These are phyloP conservation scores for Diceros bicornis DNA, from an alignment of 2,797 vertebrate species.

Conservation along the genomic window DNA sequence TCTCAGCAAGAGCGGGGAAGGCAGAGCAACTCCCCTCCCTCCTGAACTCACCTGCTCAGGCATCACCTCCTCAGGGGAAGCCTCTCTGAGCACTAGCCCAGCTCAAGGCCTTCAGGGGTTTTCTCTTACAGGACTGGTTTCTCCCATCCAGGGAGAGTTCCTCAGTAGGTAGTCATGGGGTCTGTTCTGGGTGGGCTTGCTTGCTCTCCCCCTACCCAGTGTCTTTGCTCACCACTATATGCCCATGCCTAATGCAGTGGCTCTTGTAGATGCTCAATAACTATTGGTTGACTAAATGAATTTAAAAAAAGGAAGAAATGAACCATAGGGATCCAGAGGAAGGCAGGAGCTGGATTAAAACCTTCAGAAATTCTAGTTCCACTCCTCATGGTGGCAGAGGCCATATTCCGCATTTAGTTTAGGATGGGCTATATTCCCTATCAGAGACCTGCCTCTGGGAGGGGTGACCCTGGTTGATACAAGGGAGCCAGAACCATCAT, in stretches of 20 bases:
- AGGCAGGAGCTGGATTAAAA: background rate
- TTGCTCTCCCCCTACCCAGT: too few relatives aligned
- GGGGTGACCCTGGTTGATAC: background rate
- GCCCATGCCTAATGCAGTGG: background rate
- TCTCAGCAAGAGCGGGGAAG: background rate
- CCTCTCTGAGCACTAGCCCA: background rate
- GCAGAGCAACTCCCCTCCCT: background rate
- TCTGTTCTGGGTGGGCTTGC: background rate
- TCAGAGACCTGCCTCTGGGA: background rate
- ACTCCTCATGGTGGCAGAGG: background rate
- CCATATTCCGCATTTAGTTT: background rate
- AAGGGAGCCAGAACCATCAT: background rate
- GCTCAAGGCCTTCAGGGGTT: background rate
- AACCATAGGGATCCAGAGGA: background rate
- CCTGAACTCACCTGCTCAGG: background rate
- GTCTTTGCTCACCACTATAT: background rate
- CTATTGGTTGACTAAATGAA: background rate
- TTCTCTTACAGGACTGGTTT: background rate
- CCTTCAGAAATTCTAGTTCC: background rate
- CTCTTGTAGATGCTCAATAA: background rate
- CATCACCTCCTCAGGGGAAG: background rate
- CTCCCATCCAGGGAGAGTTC: background rate
- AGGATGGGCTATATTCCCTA: background rate
- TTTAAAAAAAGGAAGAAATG: background rate
- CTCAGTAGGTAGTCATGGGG: too few relatives aligned